Conservation (phyloP, 2,113 vertebrate genomes). For the Rhynchomys soricoides region DNA sequence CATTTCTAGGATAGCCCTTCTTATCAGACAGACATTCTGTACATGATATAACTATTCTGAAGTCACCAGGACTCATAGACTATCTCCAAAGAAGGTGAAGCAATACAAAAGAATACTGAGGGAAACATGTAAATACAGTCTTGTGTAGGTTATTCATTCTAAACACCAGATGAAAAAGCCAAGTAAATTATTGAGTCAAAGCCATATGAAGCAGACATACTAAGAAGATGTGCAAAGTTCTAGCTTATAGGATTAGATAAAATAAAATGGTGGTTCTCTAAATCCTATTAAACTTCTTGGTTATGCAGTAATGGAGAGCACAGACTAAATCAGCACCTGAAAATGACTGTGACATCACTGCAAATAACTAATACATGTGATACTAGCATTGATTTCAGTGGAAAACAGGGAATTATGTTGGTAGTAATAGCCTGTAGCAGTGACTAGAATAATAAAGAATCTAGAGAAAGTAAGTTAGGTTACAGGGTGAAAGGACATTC, state of each 20-base stretch:
- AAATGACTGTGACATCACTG: neutral
- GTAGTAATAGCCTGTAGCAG: neutral
- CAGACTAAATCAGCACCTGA: neutral
- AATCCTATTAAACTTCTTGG: neutral
- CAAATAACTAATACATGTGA: neutral
- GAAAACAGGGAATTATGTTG: no score
- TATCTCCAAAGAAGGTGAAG: no score
- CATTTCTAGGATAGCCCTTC: neutral
- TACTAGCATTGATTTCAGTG: neutral
- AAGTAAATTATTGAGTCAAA: neutral
- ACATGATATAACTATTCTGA: neutral
- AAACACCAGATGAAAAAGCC: neutral
- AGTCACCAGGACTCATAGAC: neutral
- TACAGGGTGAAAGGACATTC: neutral
- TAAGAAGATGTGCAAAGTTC: neutral
- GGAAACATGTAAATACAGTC: neutral
- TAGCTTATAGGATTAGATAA: neutral
- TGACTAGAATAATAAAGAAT: neutral
- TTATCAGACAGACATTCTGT: neutral
- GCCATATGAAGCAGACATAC: no score
- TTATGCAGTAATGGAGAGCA: neutral
- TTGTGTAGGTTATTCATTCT: neutral
- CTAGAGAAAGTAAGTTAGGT: neutral
- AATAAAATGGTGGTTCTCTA: neutral
- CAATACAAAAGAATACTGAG: no score